Evolutionary conservation across 2,113 vertebrate species (phyloP), one percentile per base, ranked within the genome.

Genomic region (Fregetta grallaria): DNA sequence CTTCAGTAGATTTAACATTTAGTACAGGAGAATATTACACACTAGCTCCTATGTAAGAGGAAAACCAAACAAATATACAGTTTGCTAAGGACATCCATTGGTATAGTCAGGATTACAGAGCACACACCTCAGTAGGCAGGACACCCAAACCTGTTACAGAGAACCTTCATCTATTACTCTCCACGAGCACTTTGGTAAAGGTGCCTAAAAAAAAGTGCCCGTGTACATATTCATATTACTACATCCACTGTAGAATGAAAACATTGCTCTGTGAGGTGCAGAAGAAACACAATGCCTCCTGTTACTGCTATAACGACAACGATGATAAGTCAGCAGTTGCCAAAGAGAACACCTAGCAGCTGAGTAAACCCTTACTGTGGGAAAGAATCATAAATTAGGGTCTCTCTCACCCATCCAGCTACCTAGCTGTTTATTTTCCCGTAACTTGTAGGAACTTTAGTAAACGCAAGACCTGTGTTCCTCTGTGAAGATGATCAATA

Each of bases 401-500:
- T 47, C 34, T 9, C 18, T 52, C 36, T 34, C 22, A 29, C 15
- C 38, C 10, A 58, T 7, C 19, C 30, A 32, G 13, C 17, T 45
- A 30, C 32, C 4, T 2, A 38, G 21, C 11, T 25, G 12, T 15
- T 58, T 42, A 11, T 27, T 50, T 42, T 30, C 49, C 21, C 50
- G 70, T 7, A 72, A 61, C 21, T 45, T 45, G 12, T 3, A 78
- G 29, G 44, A 72, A 40, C 25, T 34, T 61, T 5, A 36, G 18
- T 53, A 58, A 62, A 36, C 0, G 1, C 0, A 1, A 50, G 34
- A 70, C 18, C 15, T 7, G 7, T 4, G 13, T 2, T 68, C 38
- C 20, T 68, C 34, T 11, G 15, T 11, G 26, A 68, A 52, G 17
- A 72, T 1, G 6, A 53, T 7, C 19, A 36, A 0, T 21, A 30